These are phyloP conservation scores for Emydura subglobosa DNA, from an alignment of 2,113 vertebrate species.

Conservation along the genomic window DNA sequence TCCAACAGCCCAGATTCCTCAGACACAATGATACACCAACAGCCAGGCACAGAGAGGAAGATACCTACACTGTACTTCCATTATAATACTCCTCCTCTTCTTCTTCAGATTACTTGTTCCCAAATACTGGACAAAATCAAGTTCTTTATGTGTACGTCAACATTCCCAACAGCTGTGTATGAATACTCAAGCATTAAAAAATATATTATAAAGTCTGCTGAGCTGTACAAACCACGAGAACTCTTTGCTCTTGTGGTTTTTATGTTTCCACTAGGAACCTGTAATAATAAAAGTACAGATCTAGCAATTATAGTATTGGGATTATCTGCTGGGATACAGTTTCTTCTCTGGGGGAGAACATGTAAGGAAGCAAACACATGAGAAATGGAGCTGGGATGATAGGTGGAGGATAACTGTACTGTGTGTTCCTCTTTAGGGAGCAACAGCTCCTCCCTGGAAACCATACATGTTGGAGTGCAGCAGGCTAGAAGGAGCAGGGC, in stretches of 20 bases:
- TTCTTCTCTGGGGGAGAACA: conserved; percentile 5
- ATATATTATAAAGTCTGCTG: conserved; percentile 27
- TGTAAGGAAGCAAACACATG: not conserved
- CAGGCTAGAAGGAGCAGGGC: not conserved
- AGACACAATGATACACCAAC: not conserved
- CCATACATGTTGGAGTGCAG: not conserved
- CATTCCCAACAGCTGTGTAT: not conserved
- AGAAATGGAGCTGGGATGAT: not conserved
- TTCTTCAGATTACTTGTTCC: not conserved
- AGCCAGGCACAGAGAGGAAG: conserved; percentile 30
- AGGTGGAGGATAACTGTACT: not conserved
- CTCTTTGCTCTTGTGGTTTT: not conserved
- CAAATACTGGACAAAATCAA: not conserved
- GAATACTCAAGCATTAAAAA: conserved; percentile 24
- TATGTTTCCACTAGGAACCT: conserved; percentile 29
- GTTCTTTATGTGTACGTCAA: not conserved
- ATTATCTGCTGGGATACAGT: conserved; percentile 13
- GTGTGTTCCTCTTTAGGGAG: not conserved
- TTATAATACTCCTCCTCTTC: not conserved
- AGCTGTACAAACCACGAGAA: conserved; percentile 14
- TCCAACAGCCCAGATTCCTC: conserved; percentile 37
- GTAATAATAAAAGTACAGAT: conserved; percentile 59
- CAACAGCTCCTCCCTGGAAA: accelerated
- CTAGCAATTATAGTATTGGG: not conserved
- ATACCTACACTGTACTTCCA: not conserved